These are phyloP conservation scores for Telenomus remus DNA, from an alignment of 1,140 invertebrate genomes.

Conservation along the genomic window DNA sequence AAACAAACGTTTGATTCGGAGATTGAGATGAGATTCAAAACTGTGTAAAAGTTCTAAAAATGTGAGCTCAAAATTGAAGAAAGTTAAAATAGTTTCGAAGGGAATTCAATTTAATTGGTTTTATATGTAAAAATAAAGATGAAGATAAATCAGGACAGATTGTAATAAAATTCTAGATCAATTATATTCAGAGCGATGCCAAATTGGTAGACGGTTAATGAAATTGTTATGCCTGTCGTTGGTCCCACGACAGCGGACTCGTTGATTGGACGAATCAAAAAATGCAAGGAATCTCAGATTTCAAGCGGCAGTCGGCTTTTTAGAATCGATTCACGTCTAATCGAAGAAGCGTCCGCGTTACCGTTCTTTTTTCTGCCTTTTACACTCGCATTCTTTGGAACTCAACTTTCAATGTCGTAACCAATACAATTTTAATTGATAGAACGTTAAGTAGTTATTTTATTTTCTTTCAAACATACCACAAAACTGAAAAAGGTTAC, in stretches of 20 bases:
- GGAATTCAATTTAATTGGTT: no score
- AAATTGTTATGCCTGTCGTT: conserved; percentile 45
- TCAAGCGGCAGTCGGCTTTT: conserved; percentile 41
- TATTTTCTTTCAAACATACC: conserved; percentile 2
- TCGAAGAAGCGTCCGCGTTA: conserved; percentile 48
- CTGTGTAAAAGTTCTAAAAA: no score
- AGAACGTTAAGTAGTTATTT: background rate
- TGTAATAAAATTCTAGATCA: conserved; percentile 15
- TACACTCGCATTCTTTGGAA: conserved; percentile 34
- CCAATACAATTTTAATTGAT: no score
- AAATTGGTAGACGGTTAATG: conserved; percentile 36
- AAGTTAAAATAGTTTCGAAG: no score
- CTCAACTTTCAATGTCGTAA: conserved; percentile 25
- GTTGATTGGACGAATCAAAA: conserved; percentile 24
- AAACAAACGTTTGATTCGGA: no score
- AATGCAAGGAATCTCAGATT: conserved; percentile 53
- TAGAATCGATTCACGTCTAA: conserved; percentile 56
- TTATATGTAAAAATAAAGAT: no score
- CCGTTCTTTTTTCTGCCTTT: conserved; percentile 48
- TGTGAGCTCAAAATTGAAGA: no score
- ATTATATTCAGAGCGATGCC: conserved; percentile 28
- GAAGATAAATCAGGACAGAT: background rate
- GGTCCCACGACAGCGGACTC: conserved; percentile 15
- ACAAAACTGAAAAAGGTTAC: no score
- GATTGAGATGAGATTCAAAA: no score